Base-by-base conservation (phyloP, 2,113 vertebrate genomes). In the Excalfactoria chinensis region DNA sequence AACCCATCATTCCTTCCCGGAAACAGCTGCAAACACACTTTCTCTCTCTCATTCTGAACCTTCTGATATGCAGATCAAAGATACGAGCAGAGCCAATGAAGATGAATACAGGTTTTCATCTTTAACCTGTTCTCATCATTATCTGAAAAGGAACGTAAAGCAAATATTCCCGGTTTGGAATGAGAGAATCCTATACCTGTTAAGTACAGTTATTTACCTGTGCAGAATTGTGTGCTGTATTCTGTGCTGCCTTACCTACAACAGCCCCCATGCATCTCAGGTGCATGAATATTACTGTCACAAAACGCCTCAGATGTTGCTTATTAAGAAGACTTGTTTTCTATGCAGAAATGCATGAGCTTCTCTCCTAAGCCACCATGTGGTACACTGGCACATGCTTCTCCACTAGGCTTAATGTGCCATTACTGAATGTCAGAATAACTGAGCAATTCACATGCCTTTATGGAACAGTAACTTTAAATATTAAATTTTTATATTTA, bases 401-500 rank as follows among this genome's bases (percentile, higher is more conserved):
- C 74, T 80, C 69, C 84, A 30, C 74, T 73, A 67, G 80, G 30
- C 22, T 85, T 89, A 69, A 56, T 76, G 84, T 97, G 92, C 73
- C 88, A 7, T 80, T 88, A 60, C 28, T 95, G 92, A 94, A 97
- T 95, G 94, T 94, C 84, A 90, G 51, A 88, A 55, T 89, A 85
- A 80, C 56, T 23, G 86, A 94, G 56, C 71, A 89, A 93, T 93
- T 96, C 84, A 92, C 88, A 60, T 94, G 72, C 71, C 71, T 93
- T 89, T 89, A 68, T 89, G 95, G 85, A 85, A 93, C 95, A 96
- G 90, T 92, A 96, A 87, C 87, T 94, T 96, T 95, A 93, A 96
- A 93, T 95, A 82, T 84, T 66, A 86, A 87, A 75, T n/a, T 85
- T 91, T 95, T 97, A 93, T 97, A 94, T 93, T 91, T 97, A 94